These are phyloP conservation scores for Fabriciana adippe DNA, from an alignment of 2,888 invertebrate genomes.

Conservation along the genomic window DNA sequence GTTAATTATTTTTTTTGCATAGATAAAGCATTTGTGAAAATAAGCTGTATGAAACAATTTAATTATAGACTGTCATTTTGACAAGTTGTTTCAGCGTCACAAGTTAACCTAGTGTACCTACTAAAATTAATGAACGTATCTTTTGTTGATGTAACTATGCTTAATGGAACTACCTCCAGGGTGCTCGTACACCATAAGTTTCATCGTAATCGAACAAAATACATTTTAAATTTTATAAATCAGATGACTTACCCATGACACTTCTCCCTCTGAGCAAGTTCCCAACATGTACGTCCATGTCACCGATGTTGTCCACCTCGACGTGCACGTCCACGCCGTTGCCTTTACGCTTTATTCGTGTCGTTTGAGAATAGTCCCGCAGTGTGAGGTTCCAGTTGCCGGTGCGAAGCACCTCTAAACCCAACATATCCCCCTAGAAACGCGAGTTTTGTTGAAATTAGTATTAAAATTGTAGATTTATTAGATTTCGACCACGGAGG, in stretches of 20 bases:
- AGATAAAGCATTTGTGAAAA: too few species aligned
- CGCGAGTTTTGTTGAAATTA: not conserved
- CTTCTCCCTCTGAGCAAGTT: slow-evolving; percentile 87
- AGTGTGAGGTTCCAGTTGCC: slow-evolving; percentile 90
- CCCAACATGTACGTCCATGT: slow-evolving; percentile 89
- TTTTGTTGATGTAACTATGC: too few species aligned
- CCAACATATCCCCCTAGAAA: slow-evolving; percentile 81
- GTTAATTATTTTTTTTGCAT: too few species aligned
- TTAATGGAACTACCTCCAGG: too few species aligned
- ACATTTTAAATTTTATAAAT: not conserved
- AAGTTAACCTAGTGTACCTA: too few species aligned
- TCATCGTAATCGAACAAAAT: not conserved
- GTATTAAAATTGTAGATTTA: too few species aligned
- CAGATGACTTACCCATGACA: slow-evolving; percentile 79
- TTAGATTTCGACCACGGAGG: too few species aligned
- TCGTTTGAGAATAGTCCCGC: slow-evolving; percentile 86
- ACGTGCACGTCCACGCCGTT: slow-evolving; percentile 83
- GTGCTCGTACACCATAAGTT: too few species aligned
- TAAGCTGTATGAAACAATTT: too few species aligned
- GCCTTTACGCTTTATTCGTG: slow-evolving; percentile 82
- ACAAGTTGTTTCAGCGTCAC: too few species aligned
- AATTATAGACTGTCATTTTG: too few species aligned
- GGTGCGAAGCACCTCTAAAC: slow-evolving; percentile 82
- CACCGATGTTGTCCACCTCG: slow-evolving; percentile 88
- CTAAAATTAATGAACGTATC: too few species aligned